phyloP scores from a whole-genome alignment of 2,113 vertebrate species.

The Paralichthys olivaceus region DNA sequence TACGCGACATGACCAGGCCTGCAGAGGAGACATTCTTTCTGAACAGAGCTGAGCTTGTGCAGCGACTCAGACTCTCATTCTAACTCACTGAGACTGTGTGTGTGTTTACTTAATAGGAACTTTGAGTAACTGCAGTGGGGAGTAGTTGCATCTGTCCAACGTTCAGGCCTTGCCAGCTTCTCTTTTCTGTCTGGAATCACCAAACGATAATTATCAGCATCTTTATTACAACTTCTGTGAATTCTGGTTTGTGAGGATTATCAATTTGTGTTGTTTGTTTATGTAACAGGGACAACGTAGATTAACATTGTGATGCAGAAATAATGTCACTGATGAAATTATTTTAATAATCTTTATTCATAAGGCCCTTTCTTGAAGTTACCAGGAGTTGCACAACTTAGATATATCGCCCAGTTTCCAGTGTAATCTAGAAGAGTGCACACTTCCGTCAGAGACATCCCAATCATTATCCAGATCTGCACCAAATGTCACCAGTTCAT shows the following conservation, averaged over 20 bases:
- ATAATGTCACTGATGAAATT: too few species aligned
- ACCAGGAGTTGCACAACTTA: too few species aligned
- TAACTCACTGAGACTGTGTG: constrained; percentile 44
- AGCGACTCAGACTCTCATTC: constrained; percentile 13
- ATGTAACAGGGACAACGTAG: neutral
- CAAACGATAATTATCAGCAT: neutral
- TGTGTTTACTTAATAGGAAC: constrained; percentile 46
- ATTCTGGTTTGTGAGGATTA: neutral
- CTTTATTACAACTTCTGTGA: neutral
- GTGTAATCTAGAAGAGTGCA: too few species aligned
- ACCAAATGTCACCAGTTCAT: too few species aligned
- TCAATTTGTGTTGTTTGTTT: neutral
- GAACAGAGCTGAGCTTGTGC: constrained; percentile 71
- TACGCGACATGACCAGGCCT: constrained; percentile 63
- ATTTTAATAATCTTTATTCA: too few species aligned
- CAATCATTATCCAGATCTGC: too few species aligned
- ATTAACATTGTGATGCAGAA: too few species aligned
- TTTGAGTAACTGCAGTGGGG: constrained; percentile 26
- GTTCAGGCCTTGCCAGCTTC: neutral
- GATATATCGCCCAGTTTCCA: too few species aligned
- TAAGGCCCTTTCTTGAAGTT: too few species aligned
- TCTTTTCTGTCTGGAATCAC: neutral
- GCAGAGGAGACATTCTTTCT: constrained; percentile 39
- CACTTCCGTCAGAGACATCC: too few species aligned
- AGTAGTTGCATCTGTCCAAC: neutral